Percentiles rank a stretch among this genome's conserved stretches.
Conservation (phyloP, 2,888 invertebrate species). For the Glaucopsyche alexis region DNA sequence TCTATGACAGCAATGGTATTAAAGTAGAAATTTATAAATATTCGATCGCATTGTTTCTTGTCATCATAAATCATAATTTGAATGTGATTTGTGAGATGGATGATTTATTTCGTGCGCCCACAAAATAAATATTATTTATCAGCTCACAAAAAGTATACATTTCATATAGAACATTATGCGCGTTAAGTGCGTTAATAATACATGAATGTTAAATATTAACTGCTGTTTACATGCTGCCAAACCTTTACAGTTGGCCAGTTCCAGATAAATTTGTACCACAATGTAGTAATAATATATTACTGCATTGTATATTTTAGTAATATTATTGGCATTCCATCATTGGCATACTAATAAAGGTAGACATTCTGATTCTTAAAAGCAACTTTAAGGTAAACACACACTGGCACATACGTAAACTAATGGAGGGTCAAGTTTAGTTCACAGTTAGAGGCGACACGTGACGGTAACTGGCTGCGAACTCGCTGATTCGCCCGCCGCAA, state of each 20-base stretch:
- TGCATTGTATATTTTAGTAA: too few relatives aligned
- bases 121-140: background rate
- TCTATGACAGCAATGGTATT: background rate
- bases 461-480: background rate
- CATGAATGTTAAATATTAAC: too few relatives aligned
- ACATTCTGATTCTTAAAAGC: too few relatives aligned
- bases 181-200: too few relatives aligned
- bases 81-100: background rate
- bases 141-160: background rate
- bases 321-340: too few relatives aligned
- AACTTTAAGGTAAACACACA: background rate
- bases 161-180: background rate
- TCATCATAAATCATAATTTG: slow-evolving; percentile 1
- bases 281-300: too few relatives aligned
- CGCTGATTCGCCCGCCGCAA: background rate
- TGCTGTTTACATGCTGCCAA: too few relatives aligned
- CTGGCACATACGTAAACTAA: background rate
- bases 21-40: background rate
- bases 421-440: background rate
- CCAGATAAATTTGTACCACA: too few relatives aligned
- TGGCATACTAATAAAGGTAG: too few relatives aligned
- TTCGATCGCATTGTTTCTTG: background rate
- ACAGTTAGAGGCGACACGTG: slow-evolving; percentile 12
- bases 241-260: too few relatives aligned
- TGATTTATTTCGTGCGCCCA: background rate